These are phyloP conservation scores for Lomographa bimaculata DNA, from an alignment of 2,888 invertebrate species.

Conservation along the genomic window DNA sequence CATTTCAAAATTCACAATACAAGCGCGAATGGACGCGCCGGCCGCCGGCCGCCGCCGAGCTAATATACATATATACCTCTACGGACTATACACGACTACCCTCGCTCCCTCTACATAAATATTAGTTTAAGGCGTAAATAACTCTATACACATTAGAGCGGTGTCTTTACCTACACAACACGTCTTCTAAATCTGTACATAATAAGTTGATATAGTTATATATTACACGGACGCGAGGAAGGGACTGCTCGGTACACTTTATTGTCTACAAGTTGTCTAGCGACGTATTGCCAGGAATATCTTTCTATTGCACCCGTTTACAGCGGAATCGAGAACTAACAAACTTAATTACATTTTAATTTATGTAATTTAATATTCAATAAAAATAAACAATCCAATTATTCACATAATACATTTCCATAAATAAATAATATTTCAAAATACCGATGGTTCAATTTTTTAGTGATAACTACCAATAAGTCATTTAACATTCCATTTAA, in stretches of 20 bases:
- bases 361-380: conserved; percentile 15
- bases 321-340: conserved; percentile 7
- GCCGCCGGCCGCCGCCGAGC: conserved; percentile 33
- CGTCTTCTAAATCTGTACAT: no score
- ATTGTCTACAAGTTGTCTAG: conserved; percentile 2
- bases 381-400: conserved; percentile 29
- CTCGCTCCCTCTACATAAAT: conserved; percentile 12
- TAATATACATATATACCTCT: conserved; percentile 52
- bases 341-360: conserved; percentile 9
- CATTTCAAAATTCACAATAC: conserved; percentile 50
- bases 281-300: background rate
- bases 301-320: conserved; percentile 6
- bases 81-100: conserved; percentile 25
- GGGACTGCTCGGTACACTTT: no score
- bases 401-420: conserved; percentile 12
- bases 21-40: conserved; percentile 7
- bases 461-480: conserved; percentile 4
- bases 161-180: conserved; percentile 25
- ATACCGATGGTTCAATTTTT: conserved; percentile 1
- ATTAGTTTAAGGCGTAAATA: conserved; percentile 46
- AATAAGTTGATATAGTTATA: no score
- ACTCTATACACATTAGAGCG: conserved; percentile 51
- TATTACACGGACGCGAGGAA: no score
- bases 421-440: background rate
- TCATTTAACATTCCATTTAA: background rate